phyloP scores from a whole-genome alignment of 2,797 vertebrate species.

The Eulemur rubriventer region DNA sequence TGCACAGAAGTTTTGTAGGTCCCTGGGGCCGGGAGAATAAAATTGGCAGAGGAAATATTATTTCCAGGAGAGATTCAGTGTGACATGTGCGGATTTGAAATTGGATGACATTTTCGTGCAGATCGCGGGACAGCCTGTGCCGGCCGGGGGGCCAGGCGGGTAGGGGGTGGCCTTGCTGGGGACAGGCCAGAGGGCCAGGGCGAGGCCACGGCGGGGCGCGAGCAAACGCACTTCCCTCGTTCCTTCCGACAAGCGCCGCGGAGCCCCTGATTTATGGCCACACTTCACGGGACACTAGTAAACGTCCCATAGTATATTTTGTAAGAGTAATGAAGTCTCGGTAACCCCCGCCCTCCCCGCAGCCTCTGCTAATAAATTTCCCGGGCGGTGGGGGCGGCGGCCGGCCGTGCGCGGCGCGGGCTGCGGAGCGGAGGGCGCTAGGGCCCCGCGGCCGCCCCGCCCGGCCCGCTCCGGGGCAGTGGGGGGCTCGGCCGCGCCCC shows the following conservation, averaged over 20 bases:
- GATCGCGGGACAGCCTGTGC: not conserved
- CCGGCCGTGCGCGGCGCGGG: conserved; percentile 34
- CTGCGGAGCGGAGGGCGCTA: not conserved
- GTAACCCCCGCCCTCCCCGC: conserved; percentile 77
- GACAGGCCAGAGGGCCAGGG: not conserved
- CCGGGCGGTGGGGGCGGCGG: not conserved
- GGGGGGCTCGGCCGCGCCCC: not conserved
- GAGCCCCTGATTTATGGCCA: conserved; percentile 85
- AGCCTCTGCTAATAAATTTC: conserved; percentile 73
- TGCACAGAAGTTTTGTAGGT: conserved; percentile 64
- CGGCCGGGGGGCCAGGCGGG: not conserved
- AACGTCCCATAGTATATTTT: conserved; percentile 81
- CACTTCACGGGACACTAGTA: conserved; percentile 82
- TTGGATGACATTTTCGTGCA: not conserved
- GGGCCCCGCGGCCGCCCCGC: not conserved
- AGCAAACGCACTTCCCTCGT: conserved; percentile 74
- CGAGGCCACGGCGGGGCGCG: not conserved
- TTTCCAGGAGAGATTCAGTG: conserved; percentile 64
- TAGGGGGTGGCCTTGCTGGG: accelerated
- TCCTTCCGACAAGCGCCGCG: conserved; percentile 83
- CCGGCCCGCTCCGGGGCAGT: not conserved
- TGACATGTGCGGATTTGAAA: conserved; percentile 8
- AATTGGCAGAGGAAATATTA: conserved; percentile 74
- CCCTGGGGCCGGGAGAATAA: conserved; percentile 55
- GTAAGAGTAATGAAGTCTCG: conserved; percentile 81